These are phyloP conservation scores for Leptinotarsa defecta DNA, from an alignment of 1,140 invertebrate genomes.

Conservation along the genomic window DNA sequence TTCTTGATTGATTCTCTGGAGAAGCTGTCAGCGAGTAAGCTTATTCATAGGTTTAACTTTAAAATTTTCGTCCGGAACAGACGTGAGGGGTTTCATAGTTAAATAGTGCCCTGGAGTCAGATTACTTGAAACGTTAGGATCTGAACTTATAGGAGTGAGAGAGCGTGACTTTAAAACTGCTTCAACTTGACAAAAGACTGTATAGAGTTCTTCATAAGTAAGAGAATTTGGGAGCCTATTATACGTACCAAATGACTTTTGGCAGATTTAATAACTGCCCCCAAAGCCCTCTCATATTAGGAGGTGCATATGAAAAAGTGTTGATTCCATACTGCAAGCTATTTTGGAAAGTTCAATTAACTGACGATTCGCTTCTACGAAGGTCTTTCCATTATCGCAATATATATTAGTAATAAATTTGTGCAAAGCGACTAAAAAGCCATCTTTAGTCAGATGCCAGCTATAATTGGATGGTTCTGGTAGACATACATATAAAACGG, in stretches of 20 bases:
- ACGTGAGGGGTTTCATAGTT: too few relatives aligned
- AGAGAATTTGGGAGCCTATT: neutral
- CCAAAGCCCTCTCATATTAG: neutral
- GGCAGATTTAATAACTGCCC: neutral
- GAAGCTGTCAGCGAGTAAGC: too few relatives aligned
- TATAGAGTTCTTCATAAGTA: too few relatives aligned
- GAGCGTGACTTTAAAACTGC: too few relatives aligned
- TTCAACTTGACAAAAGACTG: too few relatives aligned
- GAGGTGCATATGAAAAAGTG: neutral
- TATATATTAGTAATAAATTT: neutral
- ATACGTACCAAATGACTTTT: neutral
- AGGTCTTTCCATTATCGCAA: neutral
- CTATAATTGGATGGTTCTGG: neutral
- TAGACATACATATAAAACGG: neutral
- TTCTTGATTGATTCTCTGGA: too few relatives aligned
- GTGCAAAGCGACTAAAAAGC: neutral
- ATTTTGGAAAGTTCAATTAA: neutral
- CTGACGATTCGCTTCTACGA: neutral
- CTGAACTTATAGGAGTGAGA: too few relatives aligned
- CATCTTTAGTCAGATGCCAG: neutral
- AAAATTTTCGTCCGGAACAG: too few relatives aligned
- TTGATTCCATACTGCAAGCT: neutral
- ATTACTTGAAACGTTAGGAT: too few relatives aligned
- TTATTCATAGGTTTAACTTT: too few relatives aligned
- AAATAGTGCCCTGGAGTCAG: too few relatives aligned